A percentile compares a stretch with the other conserved stretches of the same genome.
Conservation (phyloP, 2,888 invertebrate genomes). For the Acanthopleura granulata region DNA sequence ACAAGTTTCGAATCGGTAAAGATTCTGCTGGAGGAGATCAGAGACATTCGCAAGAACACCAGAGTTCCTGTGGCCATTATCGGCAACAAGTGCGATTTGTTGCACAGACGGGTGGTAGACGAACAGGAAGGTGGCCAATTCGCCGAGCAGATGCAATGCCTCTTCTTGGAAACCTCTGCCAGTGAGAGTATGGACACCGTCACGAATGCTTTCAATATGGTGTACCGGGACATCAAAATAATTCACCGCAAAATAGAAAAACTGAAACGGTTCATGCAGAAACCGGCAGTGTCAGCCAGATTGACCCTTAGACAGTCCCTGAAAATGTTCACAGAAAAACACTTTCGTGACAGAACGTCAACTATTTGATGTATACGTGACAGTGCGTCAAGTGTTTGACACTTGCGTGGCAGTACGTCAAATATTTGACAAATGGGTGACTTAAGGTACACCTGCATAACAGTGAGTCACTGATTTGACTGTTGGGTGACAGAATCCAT, state of each 20-base stretch:
- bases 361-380: conserved; percentile 38
- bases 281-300: conserved; percentile 54
- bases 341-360: conserved; percentile 47
- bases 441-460: conserved; percentile 30
- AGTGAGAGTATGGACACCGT: conserved; percentile 51
- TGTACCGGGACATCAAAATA: conserved; percentile 43
- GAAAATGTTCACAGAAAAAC: conserved; percentile 47
- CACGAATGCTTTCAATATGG: conserved; percentile 41
- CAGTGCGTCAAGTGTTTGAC: background rate
- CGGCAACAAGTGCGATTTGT: conserved; percentile 57
- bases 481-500: background rate
- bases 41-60: conserved; percentile 40
- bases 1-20: conserved; percentile 46
- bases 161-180: conserved; percentile 48
- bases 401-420: conserved; percentile 47
- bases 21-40: conserved; percentile 43
- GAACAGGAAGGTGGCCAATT: conserved; percentile 45
- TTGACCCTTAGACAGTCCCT: conserved; percentile 56
- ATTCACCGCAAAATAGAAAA: conserved; percentile 53
- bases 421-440: conserved; percentile 37
- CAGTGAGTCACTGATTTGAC: conserved; percentile 50
- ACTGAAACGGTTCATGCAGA: conserved; percentile 51
- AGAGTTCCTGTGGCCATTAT: conserved; percentile 49
- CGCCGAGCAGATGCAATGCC: conserved; percentile 45
- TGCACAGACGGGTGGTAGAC: conserved; percentile 49